Base-by-base conservation (phyloP, 2,113 vertebrate species). In the Megalops atlanticus region DNA sequence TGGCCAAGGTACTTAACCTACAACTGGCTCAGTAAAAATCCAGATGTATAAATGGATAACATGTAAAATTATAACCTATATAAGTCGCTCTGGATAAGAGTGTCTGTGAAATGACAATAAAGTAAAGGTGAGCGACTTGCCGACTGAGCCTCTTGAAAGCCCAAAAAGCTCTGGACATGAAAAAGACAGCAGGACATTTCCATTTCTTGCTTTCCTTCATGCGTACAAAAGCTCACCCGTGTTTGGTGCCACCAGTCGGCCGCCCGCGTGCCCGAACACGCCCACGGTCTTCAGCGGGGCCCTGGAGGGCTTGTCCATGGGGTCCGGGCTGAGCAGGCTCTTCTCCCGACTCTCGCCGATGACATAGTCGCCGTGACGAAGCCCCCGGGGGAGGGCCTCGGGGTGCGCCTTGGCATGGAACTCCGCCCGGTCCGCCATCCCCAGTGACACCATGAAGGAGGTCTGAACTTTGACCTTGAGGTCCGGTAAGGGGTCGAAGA, bases 401-500 rank as follows among this genome's bases (percentile, higher is more conserved):
- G 96, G 93, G 39, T 93, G 93, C 0, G 91, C 91, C 88, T 96
- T 96, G 45, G 95, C 91, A 0, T 92, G 96, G 84, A 90, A 97
- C 43, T 96, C 95, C 0, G 96, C 93, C 88, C 95, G 91, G 16
- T 98, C 97, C 0, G 94, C 81, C 74, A 96, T 93, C 3, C 96
- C 97, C 69, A 94, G 80, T 0, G 94, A 96, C 78, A 95, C 94
- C 93, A 96, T 92, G 87, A 96, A 94, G 0, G 95, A 95, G 45
- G 93, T 94, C 91, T 96, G 92, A 68, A 97, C 97, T 92, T 98
- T 99, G 83, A 96, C 96, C 85, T 97, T 97, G 88, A 98, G 95
- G 88, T 98, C 97, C 0, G 97, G 95, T 81, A 98, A 79, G 0
- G 97, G 96, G 87, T 96, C 96, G 64, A 98, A 96, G 0, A 98